Percentiles rank a stretch among this genome's conserved stretches.
These are phyloP conservation scores for Agonopterix arenella DNA, from an alignment of 2,888 invertebrate genomes.

Conservation along the genomic window DNA sequence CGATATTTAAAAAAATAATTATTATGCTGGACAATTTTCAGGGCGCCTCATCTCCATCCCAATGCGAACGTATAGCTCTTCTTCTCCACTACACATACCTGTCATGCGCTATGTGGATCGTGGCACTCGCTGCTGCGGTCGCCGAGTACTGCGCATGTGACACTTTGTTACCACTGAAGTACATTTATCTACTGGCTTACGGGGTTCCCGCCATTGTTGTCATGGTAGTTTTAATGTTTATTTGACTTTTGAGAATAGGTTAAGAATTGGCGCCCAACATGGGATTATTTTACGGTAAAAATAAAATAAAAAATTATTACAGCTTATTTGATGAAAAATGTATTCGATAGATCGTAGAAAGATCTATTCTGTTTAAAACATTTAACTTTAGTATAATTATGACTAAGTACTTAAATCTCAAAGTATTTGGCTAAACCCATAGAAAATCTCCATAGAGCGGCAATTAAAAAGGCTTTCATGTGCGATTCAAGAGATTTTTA, in stretches of 20 bases:
- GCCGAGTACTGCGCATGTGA: conserved; percentile 78
- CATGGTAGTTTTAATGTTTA: conserved; percentile 67
- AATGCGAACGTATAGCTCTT: conserved; percentile 81
- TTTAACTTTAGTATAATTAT: too few relatives aligned
- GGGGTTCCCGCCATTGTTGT: conserved; percentile 79
- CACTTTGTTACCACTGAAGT: conserved; percentile 73
- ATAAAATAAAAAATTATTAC: too few relatives aligned
- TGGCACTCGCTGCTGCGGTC: conserved; percentile 74
- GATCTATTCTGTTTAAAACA: too few relatives aligned
- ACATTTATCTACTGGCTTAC: conserved; percentile 79
- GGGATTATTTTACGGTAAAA: too few relatives aligned
- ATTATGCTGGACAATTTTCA: conserved; percentile 21
- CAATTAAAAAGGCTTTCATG: too few relatives aligned
- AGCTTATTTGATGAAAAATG: too few relatives aligned
- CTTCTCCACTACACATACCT: conserved; percentile 83
- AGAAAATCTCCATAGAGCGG: too few relatives aligned
- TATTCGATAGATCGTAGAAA: too few relatives aligned
- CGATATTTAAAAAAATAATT: too few relatives aligned
- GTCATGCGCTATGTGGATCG: conserved; percentile 82
- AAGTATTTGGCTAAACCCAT: too few relatives aligned
- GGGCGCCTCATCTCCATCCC: conserved; percentile 79
- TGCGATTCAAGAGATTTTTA: too few relatives aligned
- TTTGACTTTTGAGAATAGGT: not conserved
- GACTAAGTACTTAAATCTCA: too few relatives aligned
- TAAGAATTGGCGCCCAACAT: not conserved